These are phyloP conservation scores for Axinella damicornis DNA, from an alignment of 37 sponge, comb jelly and placozoan genomes.

Conservation along the genomic window DNA sequence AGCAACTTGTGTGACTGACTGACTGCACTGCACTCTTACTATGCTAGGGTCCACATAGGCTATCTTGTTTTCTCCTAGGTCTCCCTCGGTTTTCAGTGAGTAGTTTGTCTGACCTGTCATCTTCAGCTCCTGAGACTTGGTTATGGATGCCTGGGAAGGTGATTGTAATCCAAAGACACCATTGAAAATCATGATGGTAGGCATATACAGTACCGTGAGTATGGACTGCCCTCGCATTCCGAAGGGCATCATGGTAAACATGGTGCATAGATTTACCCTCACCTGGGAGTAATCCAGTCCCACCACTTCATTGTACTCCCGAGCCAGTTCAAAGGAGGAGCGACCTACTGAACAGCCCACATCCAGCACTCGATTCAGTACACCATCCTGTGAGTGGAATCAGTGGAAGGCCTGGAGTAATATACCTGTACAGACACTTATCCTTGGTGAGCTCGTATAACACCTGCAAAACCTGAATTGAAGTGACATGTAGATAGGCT, in stretches of 20 bases:
- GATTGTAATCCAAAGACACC: too few relatives aligned
- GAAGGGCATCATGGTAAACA: too few relatives aligned
- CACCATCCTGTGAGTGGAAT: constrained; percentile 42
- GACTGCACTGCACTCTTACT: constrained; percentile 46
- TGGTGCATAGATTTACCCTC: too few relatives aligned
- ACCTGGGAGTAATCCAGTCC: constrained; percentile 80
- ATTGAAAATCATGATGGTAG: too few relatives aligned
- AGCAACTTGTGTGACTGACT: too few relatives aligned
- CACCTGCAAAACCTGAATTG: too few relatives aligned
- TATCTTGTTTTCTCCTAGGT: constrained; percentile 49
- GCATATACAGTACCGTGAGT: too few relatives aligned
- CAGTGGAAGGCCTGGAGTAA: too few relatives aligned
- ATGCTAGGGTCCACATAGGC: constrained; percentile 64
- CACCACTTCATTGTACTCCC: constrained; percentile 76
- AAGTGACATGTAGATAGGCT: not conserved
- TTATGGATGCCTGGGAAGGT: constrained; percentile 60
- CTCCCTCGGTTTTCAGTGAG: constrained; percentile 67
- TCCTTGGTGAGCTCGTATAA: too few relatives aligned
- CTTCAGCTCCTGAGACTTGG: constrained; percentile 75
- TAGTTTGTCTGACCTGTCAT: constrained; percentile 56
- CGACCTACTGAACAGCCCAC: constrained; percentile 93
- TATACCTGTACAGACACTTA: too few relatives aligned
- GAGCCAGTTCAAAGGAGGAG: constrained; percentile 87
- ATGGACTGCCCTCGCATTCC: too few relatives aligned
- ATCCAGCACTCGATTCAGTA: constrained; percentile 80